Evolutionary conservation across 2,888 invertebrate genomes (phyloP).

Genomic region (Polydrusus pterygomalis): DNA sequence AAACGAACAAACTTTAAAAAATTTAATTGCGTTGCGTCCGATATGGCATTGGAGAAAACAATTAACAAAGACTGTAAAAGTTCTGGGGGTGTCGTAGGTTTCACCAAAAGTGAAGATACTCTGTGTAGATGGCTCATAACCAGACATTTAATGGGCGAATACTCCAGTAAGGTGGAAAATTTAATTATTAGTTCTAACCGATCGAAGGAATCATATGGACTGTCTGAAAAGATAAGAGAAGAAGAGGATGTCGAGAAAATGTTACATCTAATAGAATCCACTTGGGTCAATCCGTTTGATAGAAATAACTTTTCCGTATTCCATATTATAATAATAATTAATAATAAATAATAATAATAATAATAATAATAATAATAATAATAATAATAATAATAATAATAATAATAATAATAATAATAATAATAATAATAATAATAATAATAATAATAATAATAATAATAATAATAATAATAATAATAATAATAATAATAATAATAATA

Average conservation of each 20-base stretch:
- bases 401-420: too few relatives aligned
- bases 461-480: too few relatives aligned
- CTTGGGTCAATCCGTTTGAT: conserved; percentile 26
- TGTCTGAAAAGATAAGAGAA: too few relatives aligned
- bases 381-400: too few relatives aligned
- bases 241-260: not conserved
- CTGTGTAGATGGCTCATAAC: conserved; percentile 16
- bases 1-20: conserved; percentile 46
- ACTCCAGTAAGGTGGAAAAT: conserved; percentile 13
- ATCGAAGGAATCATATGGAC: too few relatives aligned
- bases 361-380: too few relatives aligned
- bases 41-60: conserved; percentile 55
- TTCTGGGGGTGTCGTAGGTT: conserved; percentile 52
- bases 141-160: conserved; percentile 9
- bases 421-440: too few relatives aligned
- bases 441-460: too few relatives aligned
- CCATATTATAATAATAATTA: too few relatives aligned
- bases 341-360: too few relatives aligned
- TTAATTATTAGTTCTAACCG: too few relatives aligned
- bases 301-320: not conserved
- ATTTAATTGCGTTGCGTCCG: conserved; percentile 59
- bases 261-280: not conserved
- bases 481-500: too few relatives aligned
- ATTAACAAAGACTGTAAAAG: conserved; percentile 57
- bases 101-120: conserved; percentile 3